Evolutionary conservation across 1,140 invertebrate genomes (phyloP), one percentile per base, ranked within the genome.

Genomic region (Lordiphosa collinella): DNA sequence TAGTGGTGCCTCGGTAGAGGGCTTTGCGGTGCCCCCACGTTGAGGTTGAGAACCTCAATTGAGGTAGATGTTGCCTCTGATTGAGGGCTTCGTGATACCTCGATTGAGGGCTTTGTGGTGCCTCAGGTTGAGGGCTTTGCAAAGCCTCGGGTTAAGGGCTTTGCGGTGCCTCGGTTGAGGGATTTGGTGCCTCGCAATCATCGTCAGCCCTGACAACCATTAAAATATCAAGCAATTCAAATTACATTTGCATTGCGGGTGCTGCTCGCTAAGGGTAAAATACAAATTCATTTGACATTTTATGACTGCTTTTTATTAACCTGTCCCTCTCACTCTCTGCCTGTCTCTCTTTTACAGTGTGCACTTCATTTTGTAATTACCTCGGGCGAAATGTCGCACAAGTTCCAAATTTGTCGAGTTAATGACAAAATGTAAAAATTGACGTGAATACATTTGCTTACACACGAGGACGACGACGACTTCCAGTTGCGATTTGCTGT

Each of bases 391-490:
- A 56, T 65, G 43, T 46, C 36, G 60, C 43, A 80, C 22, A 56
- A 67, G 70, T 80, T 66, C 43, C 71, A 82, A 80, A 84, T 82
- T 76, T 84, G 78, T 76, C 56, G 76, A 76, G 37, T 76, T 82
- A 76, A 82, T 82, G 76, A 82, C 71, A 52, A 61, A 71, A 70
- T 59, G 55, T 72, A 53, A 60, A 84, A 82, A 76, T 79, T 68
- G 55, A 31, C 25, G 35, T 59, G 29, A 50, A 59, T 52, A 61
- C 65, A 65, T 80, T 60, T 51, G 60, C 57, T 67, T 37, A 56
- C 10, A 41, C 3, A 60, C 29, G 46, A n/a, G n/a, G n/a, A 18
- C 18, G 2, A 18, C 2, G 25, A 57, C 41, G 43, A 80, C 57
- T 60, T 74, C 62, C 52, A 72, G 52, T 63, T 53, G 53, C 36